These are phyloP conservation scores for Lepisosteus osseus DNA, from an alignment of 2,113 vertebrate genomes.

Conservation along the genomic window DNA sequence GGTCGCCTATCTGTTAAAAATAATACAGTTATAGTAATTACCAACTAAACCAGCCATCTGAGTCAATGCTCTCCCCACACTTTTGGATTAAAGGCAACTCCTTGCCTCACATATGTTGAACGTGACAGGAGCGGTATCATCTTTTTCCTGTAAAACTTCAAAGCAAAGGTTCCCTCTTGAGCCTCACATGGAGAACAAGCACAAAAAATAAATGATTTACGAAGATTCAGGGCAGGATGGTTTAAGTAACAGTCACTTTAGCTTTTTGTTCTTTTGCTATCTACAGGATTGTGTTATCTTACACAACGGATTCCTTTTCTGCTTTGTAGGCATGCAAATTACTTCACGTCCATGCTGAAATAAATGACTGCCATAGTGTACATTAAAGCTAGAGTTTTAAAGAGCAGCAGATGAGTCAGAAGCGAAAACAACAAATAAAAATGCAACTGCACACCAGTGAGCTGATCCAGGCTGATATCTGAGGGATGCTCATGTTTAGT, in stretches of 20 bases:
- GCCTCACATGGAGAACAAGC: too few species aligned
- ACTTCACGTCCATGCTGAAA: not conserved
- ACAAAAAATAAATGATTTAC: not conserved
- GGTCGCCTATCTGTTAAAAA: too few species aligned
- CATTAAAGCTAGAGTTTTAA: conserved; percentile 8
- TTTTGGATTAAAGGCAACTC: too few species aligned
- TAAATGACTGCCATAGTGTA: conserved; percentile 1
- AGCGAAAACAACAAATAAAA: conserved; percentile 14
- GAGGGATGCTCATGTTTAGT: conserved; percentile 22
- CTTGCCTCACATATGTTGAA: too few species aligned
- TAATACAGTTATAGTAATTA: too few species aligned
- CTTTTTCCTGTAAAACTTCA: too few species aligned
- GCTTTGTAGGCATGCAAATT: not conserved
- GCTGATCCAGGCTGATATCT: conserved; percentile 22
- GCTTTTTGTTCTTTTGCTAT: not conserved
- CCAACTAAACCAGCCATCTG: too few species aligned
- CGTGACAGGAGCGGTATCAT: too few species aligned
- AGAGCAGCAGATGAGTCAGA: conserved; percentile 10
- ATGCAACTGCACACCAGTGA: conserved; percentile 15
- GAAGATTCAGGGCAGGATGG: not conserved
- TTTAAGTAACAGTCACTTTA: not conserved
- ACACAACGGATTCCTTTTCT: not conserved
- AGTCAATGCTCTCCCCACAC: too few species aligned
- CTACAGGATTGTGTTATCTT: not conserved
- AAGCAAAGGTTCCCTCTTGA: too few species aligned